Percentiles rank a stretch among this genome's conserved stretches.
phyloP scores from a whole-genome alignment of 2,888 invertebrate species.

The Xestia ashworthii region DNA sequence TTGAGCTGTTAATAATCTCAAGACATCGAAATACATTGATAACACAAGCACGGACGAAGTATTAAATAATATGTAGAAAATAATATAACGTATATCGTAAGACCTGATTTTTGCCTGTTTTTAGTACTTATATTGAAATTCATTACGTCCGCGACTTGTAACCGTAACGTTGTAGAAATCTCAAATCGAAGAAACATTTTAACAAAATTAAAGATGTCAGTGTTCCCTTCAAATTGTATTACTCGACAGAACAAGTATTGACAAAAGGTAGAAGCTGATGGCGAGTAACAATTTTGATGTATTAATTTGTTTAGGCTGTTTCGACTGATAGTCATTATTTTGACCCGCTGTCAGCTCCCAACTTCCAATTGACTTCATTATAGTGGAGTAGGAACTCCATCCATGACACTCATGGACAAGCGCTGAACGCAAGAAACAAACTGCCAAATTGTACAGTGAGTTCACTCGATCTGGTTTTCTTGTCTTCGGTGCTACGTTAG shows the following conservation, averaged over 20 bases:
- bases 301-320: conserved; percentile 67
- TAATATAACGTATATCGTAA: conserved; percentile 57
- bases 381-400: conserved; percentile 48
- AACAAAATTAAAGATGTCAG: conserved; percentile 35
- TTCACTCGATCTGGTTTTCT: conserved; percentile 55
- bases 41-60: conserved; percentile 54
- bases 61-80: conserved; percentile 51
- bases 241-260: conserved; percentile 45
- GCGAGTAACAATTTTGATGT: conserved; percentile 68
- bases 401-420: conserved; percentile 54
- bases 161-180: conserved; percentile 33
- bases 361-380: conserved; percentile 53
- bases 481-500: conserved; percentile 55
- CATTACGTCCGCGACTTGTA: conserved; percentile 62
- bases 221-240: conserved; percentile 53
- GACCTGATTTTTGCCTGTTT: conserved; percentile 61
- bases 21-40: conserved; percentile 65
- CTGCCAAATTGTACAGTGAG: conserved; percentile 52
- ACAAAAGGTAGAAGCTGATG: conserved; percentile 55
- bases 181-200: conserved; percentile 32
- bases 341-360: conserved; percentile 72
- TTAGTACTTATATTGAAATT: conserved; percentile 51
- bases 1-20: conserved; percentile 47
- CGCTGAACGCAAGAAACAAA: conserved; percentile 55
- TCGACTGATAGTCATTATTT: conserved; percentile 71